Conservation (phyloP, 2,113 vertebrate genomes). For the Ophthalmotilapia sp. region DNA sequence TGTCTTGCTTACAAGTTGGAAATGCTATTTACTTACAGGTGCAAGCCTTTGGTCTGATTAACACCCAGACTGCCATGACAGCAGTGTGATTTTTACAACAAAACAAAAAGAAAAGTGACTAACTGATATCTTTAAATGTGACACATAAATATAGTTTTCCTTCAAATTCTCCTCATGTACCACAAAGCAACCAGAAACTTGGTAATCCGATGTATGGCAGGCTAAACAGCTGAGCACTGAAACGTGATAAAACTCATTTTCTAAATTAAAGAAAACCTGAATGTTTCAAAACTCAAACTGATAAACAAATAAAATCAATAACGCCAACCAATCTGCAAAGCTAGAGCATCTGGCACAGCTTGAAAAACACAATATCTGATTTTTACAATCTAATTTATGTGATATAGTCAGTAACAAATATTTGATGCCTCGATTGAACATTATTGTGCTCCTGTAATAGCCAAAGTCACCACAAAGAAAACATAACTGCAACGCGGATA, state of each 20-base stretch:
- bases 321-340: slow-evolving; percentile 59
- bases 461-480: slow-evolving; percentile 59
- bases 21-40: not conserved
- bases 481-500: slow-evolving; percentile 63
- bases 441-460: slow-evolving; percentile 75
- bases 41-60: not conserved
- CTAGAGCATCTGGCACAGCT: slow-evolving; percentile 79
- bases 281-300: slow-evolving; percentile 51
- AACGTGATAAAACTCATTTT: slow-evolving; percentile 62
- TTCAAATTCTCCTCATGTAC: not conserved
- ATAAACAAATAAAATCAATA: slow-evolving; percentile 63
- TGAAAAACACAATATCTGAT: slow-evolving; percentile 78
- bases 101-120: not conserved
- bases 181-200: slow-evolving; percentile 12
- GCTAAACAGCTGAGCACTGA: slow-evolving; percentile 63
- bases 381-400: slow-evolving; percentile 63
- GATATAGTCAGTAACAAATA: slow-evolving; percentile 68
- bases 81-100: not conserved
- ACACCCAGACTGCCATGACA: not conserved
- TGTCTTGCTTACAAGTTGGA: not conserved
- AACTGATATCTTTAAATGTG: not conserved
- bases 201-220: slow-evolving; percentile 43
- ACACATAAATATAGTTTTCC: not conserved
- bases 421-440: slow-evolving; percentile 73
- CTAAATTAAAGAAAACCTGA: slow-evolving; percentile 49